Evolutionary conservation across 2,797 vertebrate genomes (phyloP).

Genomic region (Garrulus glandarius): DNA sequence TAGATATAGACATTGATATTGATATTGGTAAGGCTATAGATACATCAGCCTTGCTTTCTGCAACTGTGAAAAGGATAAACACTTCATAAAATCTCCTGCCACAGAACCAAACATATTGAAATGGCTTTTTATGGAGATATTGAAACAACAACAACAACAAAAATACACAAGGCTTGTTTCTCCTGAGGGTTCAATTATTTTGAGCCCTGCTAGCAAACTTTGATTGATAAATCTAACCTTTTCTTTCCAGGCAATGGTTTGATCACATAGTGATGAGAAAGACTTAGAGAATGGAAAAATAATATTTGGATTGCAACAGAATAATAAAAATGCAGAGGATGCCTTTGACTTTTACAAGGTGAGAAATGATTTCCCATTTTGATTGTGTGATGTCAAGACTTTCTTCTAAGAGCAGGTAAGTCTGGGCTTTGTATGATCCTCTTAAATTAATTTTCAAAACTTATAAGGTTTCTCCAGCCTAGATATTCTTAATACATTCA

Average conservation of each 20-base stretch:
- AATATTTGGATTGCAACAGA: conserved; percentile 71
- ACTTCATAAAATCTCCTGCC: conserved; percentile 43
- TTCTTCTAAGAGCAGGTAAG: conserved; percentile 17
- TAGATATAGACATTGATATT: neutral
- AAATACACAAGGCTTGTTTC: conserved; percentile 49
- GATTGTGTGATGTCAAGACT: conserved; percentile 40
- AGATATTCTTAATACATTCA: neutral
- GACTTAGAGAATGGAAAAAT: conserved; percentile 69
- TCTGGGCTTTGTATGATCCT: neutral
- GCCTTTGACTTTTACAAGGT: conserved; percentile 69
- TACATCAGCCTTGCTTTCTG: neutral
- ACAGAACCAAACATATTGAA: conserved; percentile 66
- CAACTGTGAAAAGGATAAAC: conserved; percentile 32
- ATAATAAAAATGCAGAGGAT: conserved; percentile 71
- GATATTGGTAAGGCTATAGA: too few species aligned
- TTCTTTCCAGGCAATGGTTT: conserved; percentile 58
- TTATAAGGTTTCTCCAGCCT: conserved; percentile 3
- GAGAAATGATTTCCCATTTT: conserved; percentile 65
- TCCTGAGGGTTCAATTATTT: conserved; percentile 75
- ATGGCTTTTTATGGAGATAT: conserved; percentile 70
- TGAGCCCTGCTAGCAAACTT: conserved; percentile 64
- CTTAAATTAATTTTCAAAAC: conserved; percentile 41
- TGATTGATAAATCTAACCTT: conserved; percentile 76
- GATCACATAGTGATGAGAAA: conserved; percentile 70
- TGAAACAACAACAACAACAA: conserved; percentile 50